Evolutionary conservation across 2,113 vertebrate species (phyloP).

Genomic region (Murina feae): DNA sequence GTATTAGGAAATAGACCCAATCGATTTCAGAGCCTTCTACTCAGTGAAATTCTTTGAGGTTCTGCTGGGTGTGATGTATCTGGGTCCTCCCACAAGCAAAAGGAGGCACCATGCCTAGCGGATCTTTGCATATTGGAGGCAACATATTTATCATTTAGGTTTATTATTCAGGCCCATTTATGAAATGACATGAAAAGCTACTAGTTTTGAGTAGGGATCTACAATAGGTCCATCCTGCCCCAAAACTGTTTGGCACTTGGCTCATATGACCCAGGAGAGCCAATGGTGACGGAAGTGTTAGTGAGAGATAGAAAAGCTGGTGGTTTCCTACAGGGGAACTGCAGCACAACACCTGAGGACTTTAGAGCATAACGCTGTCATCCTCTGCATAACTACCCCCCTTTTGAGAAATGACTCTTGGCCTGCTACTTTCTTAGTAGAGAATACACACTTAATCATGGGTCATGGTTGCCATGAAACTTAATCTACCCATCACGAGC

Average conservation of each 20-base stretch:
- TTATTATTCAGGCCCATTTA: not conserved
- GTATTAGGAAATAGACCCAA: not conserved
- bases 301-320: not conserved
- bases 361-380: not conserved
- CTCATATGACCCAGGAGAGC: not conserved
- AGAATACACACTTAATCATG: not conserved
- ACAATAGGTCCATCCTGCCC: not conserved
- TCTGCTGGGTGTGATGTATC: not conserved
- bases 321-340: not conserved
- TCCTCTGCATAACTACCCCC: not conserved
- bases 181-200: not conserved
- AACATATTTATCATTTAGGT: not conserved
- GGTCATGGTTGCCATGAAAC: not conserved
- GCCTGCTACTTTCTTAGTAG: not conserved
- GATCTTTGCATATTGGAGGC: not conserved
- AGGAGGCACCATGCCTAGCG: not conserved
- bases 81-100: not conserved
- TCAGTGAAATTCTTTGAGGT: not conserved
- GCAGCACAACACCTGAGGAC: not conserved
- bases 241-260: not conserved
- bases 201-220: not conserved
- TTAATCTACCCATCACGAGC: not conserved
- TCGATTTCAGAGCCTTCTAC: not conserved
- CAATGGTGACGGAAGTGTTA: not conserved
- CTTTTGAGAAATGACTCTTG: not conserved